Evolutionary conservation across 2,888 invertebrate species (phyloP), one percentile per base, ranked within the genome.

Genomic region (Mayetiola destructor): DNA sequence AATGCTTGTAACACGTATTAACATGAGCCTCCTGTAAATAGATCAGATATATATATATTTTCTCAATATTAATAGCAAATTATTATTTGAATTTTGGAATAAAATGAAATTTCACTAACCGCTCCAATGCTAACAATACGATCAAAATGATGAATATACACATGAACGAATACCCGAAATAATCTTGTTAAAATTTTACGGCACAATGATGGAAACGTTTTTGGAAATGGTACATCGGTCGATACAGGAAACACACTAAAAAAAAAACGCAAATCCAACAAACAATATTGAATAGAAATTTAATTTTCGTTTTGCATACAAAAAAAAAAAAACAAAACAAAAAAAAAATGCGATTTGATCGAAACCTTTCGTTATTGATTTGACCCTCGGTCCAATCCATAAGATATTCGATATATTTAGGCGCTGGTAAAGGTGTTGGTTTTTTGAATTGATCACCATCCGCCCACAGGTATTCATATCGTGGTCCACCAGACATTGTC

Each of bases 101-200:
- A 54, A 37, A 56, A 53, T 58, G 21, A 42, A 59, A 55, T 18
- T 30, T 55, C 39, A 61, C 84, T 81, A 75, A 90, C 89, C 35
- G 91, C 91, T 63, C 89, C 87, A 64, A 92, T 85, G 48, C 84
- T 81, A 23, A 88, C 84, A 60, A 93, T 79, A 64, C 88, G 80
- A 68, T 93, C 91, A 70, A 93, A 94, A 70, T 93, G 93, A 73
- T 93, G 92, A 61, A 93, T 93, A 68, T 93, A 93, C 42, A 92
- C 90, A 70, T 93, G 92, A 1, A 93, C 92, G 71, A 93, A 93
- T 3, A 93, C 90, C 62, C 92, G 76, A 72, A 90, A 92, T 42
- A 93, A 73, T 55, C 92, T 77, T 0, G 91, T 90, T 63, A 93
- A 71, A 61, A 93, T 91, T 74, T 93, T 93, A 64, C 88, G 83